These are phyloP conservation scores for Chromobotia macracanthus DNA, from an alignment of 2,797 vertebrate species.

Conservation along the genomic window DNA sequence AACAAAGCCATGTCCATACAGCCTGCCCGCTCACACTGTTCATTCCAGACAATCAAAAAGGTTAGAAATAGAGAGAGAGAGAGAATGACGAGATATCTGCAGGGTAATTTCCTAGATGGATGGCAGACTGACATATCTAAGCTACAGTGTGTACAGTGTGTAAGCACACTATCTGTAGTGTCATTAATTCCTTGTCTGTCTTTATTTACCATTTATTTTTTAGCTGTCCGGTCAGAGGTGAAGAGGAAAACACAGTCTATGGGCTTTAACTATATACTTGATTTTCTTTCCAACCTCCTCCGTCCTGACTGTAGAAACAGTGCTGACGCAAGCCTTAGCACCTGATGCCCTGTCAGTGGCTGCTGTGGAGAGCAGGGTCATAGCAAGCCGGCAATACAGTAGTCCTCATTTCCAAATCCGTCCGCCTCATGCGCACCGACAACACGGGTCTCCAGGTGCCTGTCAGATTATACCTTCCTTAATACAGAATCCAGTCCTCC, in stretches of 20 bases:
- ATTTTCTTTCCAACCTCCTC: conserved; percentile 23
- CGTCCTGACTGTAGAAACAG: conserved; percentile 39
- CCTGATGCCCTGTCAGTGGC: conserved; percentile 56
- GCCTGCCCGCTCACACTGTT: neutral
- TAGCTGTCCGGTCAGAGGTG: conserved; percentile 56
- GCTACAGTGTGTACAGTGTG: conserved; percentile 22
- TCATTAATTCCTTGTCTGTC: conserved; percentile 48
- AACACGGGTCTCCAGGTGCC: conserved; percentile 1
- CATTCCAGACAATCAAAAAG: conserved; percentile 1
- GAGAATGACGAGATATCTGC: neutral
- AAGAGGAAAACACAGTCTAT: conserved; percentile 44
- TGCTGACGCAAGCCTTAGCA: conserved; percentile 64
- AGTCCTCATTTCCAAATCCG: conserved; percentile 31
- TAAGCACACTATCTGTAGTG: conserved; percentile 29
- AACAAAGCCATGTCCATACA: neutral
- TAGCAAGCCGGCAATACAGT: conserved; percentile 19
- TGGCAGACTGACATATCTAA: conserved; percentile 15
- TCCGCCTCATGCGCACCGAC: neutral
- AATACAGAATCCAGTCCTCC: conserved; percentile 4
- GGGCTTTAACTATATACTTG: conserved; percentile 10
- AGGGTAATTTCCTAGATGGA: conserved; percentile 34
- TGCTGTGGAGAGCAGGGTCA: conserved; percentile 50
- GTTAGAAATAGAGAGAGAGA: conserved; percentile 5
- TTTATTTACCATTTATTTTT: conserved; percentile 57
- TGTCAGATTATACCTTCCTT: conserved; percentile 31